These are phyloP conservation scores for Myrmecophaga tridactyla DNA, from an alignment of 2,113 vertebrate genomes.

Conservation along the genomic window DNA sequence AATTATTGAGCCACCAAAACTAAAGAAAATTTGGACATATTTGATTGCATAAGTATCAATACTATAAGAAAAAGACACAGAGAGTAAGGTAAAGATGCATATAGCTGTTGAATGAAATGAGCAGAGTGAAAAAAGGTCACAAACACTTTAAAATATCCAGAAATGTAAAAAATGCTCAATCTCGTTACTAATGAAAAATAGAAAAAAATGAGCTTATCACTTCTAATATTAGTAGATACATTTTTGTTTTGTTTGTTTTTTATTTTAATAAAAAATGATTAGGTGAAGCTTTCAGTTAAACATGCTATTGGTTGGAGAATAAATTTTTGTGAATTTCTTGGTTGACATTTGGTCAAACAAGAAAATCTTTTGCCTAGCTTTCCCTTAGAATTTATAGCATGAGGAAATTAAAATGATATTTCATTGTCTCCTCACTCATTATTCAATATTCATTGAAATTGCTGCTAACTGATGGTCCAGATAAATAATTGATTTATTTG, in stretches of 20 bases:
- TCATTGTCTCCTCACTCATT: not conserved
- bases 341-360: not conserved
- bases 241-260: not conserved
- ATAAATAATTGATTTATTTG: not conserved
- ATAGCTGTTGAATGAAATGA: not conserved
- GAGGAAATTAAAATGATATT: not conserved
- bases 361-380: not conserved
- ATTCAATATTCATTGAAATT: not conserved
- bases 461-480: not conserved
- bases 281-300: not conserved
- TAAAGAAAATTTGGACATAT: not conserved
- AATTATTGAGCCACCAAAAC: not conserved
- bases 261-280: not conserved
- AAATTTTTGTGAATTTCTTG: not conserved
- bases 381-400: not conserved
- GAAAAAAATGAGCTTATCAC: not conserved
- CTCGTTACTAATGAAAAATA: not conserved
- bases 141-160: not conserved
- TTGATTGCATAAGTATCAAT: not conserved
- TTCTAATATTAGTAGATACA: not conserved
- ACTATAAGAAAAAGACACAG: not conserved
- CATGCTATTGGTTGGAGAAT: not conserved
- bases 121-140: not conserved
- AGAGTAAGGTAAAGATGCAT: not conserved
- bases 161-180: not conserved